A percentile compares a stretch with the other conserved stretches of the same genome.
These are phyloP conservation scores for Scalopus aquaticus DNA, from an alignment of 2,113 vertebrate genomes.

Conservation along the genomic window DNA sequence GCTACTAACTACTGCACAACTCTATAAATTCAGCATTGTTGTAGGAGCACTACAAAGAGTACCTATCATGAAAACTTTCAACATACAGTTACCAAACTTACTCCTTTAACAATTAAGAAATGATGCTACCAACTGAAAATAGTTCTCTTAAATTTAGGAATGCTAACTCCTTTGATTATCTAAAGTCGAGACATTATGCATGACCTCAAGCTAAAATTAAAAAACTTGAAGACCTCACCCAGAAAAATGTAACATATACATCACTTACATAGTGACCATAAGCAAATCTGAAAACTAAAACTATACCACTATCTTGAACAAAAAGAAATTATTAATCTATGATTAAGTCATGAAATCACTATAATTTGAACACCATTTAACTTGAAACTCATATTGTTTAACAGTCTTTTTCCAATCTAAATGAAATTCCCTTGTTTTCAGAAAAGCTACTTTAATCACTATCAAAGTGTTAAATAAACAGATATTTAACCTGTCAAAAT, in stretches of 20 bases:
- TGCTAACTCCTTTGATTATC: slow-evolving; percentile 27
- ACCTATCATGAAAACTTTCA: slow-evolving; percentile 17
- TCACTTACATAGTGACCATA: background rate
- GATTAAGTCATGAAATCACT: slow-evolving; percentile 33
- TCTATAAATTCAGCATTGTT: slow-evolving; percentile 39
- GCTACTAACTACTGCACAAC: background rate
- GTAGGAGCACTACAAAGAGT: background rate
- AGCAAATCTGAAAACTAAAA: slow-evolving; percentile 62
- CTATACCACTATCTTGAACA: slow-evolving; percentile 37
- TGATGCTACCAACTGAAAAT: slow-evolving; percentile 17
- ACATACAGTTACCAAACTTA: slow-evolving; percentile 31
- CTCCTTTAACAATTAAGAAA: background rate
- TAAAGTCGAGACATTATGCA: slow-evolving; percentile 6
- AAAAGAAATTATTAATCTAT: slow-evolving; percentile 54
- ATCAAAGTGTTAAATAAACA: slow-evolving; percentile 20
- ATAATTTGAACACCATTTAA: slow-evolving; percentile 41
- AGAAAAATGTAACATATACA: background rate
- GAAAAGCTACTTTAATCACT: slow-evolving; percentile 50
- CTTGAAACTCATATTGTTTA: background rate
- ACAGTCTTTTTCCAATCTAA: slow-evolving; percentile 46
- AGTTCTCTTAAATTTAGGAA: background rate
- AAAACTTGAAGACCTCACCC: slow-evolving; percentile 37
- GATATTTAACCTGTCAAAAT: slow-evolving; percentile 41
- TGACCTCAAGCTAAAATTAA: slow-evolving; percentile 71
- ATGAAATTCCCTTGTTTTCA: slow-evolving; percentile 29